Evolutionary conservation across 2,113 vertebrate species (phyloP).

Genomic region (Salvelinus sp.): DNA sequence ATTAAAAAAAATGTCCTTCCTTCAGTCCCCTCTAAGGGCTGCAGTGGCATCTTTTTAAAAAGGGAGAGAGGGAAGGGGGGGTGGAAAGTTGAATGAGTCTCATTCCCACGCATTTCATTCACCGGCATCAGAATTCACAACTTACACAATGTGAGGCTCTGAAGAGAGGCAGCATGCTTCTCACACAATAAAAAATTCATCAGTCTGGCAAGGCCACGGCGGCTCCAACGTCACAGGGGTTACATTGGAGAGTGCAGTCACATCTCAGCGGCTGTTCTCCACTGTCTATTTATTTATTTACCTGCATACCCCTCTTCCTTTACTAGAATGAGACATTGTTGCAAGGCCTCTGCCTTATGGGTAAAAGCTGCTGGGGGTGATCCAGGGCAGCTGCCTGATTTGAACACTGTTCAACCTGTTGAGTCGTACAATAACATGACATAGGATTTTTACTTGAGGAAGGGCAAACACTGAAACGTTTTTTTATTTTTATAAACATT

Average conservation of each 20-base stretch:
- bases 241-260: conserved; percentile 75
- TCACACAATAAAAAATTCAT: conserved; percentile 80
- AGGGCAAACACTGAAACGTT: not conserved
- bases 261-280: conserved; percentile 67
- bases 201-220: conserved; percentile 75
- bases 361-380: not conserved
- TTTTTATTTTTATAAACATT: not conserved
- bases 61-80: conserved; percentile 11
- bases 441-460: not conserved
- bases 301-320: conserved; percentile 38
- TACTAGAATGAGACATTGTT: not conserved
- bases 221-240: conserved; percentile 76
- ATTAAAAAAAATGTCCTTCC: not conserved
- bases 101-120: conserved; percentile 76
- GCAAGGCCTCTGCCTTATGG: too few relatives aligned
- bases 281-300: conserved; percentile 45
- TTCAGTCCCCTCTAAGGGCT: conserved; percentile 10
- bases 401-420: not conserved
- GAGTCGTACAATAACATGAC: not conserved
- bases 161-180: conserved; percentile 68
- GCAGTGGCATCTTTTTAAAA: conserved; percentile 18
- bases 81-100: conserved; percentile 74
- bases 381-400: not conserved
- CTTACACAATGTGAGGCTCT: conserved; percentile 68
- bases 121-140: conserved; percentile 78